Conservation (phyloP, 2,888 invertebrate species). For the Apoderus coryli region DNA sequence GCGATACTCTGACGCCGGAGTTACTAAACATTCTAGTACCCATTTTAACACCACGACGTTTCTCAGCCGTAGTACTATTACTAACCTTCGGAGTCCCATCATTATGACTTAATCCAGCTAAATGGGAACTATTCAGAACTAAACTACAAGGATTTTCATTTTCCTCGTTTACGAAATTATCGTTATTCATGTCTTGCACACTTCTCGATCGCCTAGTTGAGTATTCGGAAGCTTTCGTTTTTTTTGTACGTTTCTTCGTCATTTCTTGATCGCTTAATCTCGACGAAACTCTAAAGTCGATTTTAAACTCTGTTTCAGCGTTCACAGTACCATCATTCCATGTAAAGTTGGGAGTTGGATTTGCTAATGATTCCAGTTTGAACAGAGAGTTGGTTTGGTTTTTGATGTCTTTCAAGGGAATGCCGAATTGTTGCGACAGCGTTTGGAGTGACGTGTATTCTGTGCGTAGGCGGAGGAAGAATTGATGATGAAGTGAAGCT, state of each 20-base stretch:
- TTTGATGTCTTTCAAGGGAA: slow-evolving; percentile 37
- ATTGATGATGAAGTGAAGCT: slow-evolving; percentile 63
- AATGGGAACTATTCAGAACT: slow-evolving; percentile 26
- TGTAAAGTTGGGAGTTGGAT: slow-evolving; percentile 20
- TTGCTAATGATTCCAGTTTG: slow-evolving; percentile 29
- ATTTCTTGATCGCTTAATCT: slow-evolving; percentile 26
- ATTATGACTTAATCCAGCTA: slow-evolving; percentile 27
- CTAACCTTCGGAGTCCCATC: too few species aligned
- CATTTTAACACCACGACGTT: slow-evolving; percentile 55
- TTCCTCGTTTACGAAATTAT: slow-evolving; percentile 51
- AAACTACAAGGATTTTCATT: slow-evolving; percentile 45
- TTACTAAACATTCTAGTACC: slow-evolving; percentile 49
- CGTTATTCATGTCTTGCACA: slow-evolving; percentile 30
- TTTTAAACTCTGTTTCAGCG: slow-evolving; percentile 30
- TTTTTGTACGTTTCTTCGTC: slow-evolving; percentile 37
- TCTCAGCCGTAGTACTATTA: slow-evolving; percentile 26
- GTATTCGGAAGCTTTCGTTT: slow-evolving; percentile 9
- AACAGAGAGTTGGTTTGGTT: slow-evolving; percentile 32
- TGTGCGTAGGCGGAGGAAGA: slow-evolving; percentile 56
- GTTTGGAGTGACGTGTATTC: slow-evolving; percentile 54
- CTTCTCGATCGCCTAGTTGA: too few species aligned
- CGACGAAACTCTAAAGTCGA: slow-evolving; percentile 27
- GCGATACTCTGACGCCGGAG: slow-evolving; percentile 24
- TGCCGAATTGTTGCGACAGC: slow-evolving; percentile 45
- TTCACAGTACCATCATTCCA: slow-evolving; percentile 21